These are phyloP conservation scores for Fregetta grallaria DNA, from an alignment of 2,113 vertebrate species.

Conservation along the genomic window DNA sequence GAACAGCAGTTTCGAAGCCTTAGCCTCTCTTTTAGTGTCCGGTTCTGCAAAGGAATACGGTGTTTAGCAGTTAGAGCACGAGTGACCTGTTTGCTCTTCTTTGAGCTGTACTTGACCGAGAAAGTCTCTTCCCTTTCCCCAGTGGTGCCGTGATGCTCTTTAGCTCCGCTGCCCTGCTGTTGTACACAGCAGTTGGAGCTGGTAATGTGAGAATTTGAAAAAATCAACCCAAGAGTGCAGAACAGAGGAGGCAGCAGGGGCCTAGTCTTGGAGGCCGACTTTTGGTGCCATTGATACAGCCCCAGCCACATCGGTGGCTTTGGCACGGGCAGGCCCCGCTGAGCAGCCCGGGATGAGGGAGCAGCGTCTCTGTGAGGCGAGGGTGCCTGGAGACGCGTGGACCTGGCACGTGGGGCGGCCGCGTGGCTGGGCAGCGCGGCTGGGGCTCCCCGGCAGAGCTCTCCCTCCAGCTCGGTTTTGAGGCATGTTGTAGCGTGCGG, in stretches of 20 bases:
- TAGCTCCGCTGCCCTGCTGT: neutral
- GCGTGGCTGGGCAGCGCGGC: neutral
- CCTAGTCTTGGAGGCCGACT: neutral
- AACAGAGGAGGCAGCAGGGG: neutral
- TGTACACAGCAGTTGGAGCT: neutral
- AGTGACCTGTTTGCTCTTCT: neutral
- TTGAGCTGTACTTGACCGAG: neutral
- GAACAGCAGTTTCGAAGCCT: neutral
- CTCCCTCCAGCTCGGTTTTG: neutral
- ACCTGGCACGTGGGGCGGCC: rapidly evolving
- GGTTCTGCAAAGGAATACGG: neutral
- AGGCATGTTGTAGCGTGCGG: rapidly evolving
- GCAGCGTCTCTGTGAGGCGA: neutral
- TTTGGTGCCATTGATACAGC: neutral
- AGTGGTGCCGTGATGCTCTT: neutral
- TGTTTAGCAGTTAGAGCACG: neutral
- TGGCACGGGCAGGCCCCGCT: neutral
- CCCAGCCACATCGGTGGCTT: rapidly evolving
- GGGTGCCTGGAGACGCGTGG: neutral
- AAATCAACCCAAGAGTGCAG: rapidly evolving
- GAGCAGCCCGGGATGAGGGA: neutral
- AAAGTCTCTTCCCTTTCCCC: neutral
- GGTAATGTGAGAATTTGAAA: neutral
- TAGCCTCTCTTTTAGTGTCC: neutral
- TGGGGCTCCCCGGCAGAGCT: too few species aligned